These are phyloP conservation scores for Chaetodon trifasciatus DNA, from an alignment of 2,797 vertebrate species.

Conservation along the genomic window DNA sequence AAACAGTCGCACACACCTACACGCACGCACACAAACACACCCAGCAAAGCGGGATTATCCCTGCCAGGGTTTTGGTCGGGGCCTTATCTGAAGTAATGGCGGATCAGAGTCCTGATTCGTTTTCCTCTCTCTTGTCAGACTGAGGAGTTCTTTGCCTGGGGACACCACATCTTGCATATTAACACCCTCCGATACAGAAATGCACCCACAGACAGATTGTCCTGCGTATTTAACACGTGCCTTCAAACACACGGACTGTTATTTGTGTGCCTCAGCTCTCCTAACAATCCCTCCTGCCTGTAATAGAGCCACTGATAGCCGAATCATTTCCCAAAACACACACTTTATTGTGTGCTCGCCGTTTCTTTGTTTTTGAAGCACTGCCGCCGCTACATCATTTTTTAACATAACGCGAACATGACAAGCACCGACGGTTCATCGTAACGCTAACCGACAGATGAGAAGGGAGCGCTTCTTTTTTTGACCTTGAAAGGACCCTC, in stretches of 20 bases:
- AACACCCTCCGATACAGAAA: slow-evolving; percentile 41
- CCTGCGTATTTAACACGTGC: slow-evolving; percentile 23
- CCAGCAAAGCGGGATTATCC: slow-evolving; percentile 54
- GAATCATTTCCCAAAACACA: slow-evolving; percentile 10
- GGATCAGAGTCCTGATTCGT: slow-evolving; percentile 65
- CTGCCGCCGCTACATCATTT: background rate
- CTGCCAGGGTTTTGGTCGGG: slow-evolving; percentile 42
- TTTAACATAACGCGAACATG: slow-evolving; percentile 26
- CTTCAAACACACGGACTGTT: slow-evolving; percentile 12
- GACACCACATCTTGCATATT: slow-evolving; percentile 55
- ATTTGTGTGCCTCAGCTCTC: slow-evolving; percentile 11
- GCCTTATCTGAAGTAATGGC: slow-evolving; percentile 63
- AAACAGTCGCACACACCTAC: slow-evolving; percentile 26
- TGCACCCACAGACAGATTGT: slow-evolving; percentile 8
- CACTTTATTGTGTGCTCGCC: background rate
- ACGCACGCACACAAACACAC: slow-evolving; percentile 23
- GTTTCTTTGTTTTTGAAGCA: slow-evolving; percentile 22
- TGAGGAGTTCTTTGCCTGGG: slow-evolving; percentile 39
- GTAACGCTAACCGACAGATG: slow-evolving; percentile 56
- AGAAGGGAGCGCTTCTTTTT: slow-evolving; percentile 15
- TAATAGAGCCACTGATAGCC: slow-evolving; percentile 5
- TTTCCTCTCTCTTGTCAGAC: slow-evolving; percentile 56
- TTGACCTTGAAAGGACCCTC: slow-evolving; percentile 51
- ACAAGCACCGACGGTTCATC: slow-evolving; percentile 27
- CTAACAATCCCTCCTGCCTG: background rate